Evolutionary conservation across 2,888 invertebrate genomes (phyloP).

Genomic region (Odiellus spinosus): DNA sequence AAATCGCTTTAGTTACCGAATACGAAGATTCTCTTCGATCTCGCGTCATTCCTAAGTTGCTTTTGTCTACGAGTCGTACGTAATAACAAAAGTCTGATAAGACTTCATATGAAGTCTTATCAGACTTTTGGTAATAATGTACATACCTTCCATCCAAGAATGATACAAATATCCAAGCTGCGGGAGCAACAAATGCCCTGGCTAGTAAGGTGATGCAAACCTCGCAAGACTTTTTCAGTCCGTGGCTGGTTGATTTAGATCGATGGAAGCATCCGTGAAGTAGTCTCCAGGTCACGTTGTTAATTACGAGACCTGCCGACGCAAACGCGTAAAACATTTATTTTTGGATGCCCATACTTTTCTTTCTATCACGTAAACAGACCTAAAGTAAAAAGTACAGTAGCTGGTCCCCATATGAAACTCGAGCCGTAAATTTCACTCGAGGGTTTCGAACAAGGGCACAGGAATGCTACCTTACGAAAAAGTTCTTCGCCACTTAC

Average conservation of each 20-base stretch:
- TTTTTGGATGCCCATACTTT: neutral
- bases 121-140: no score
- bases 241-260: neutral
- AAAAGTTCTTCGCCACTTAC: neutral
- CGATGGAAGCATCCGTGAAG: conserved; percentile 1
- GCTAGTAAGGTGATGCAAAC: neutral
- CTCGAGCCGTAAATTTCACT: neutral
- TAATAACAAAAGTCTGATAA: no score
- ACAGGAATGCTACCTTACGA: neutral
- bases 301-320: neutral
- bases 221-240: neutral
- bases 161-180: neutral
- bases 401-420: conserved; percentile 1
- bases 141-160: conserved; percentile 1
- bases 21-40: no score
- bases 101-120: no score
- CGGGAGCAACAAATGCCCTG: neutral
- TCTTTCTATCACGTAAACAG: no score
- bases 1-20: no score
- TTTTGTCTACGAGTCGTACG: no score
- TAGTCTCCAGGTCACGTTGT: neutral
- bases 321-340: neutral
- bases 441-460: neutral
- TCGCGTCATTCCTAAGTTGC: no score
- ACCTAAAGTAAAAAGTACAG: neutral